phyloP scores from a whole-genome alignment of 2,113 vertebrate genomes.

The Alces alces region DNA sequence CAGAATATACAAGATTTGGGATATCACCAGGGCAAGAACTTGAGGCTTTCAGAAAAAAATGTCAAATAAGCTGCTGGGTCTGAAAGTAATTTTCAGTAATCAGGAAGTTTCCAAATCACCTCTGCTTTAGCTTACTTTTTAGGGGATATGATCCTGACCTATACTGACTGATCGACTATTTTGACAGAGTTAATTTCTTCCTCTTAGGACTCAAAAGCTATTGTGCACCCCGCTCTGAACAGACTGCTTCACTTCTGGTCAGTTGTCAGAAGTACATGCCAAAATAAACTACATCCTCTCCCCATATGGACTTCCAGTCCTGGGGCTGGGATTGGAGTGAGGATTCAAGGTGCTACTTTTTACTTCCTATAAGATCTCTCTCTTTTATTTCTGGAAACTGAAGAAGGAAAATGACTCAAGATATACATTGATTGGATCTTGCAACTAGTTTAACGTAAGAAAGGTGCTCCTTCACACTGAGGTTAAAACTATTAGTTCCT shows the following conservation, averaged over 20 bases:
- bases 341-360: neutral
- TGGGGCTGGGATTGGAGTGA: too few relatives aligned
- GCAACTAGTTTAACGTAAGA: neutral
- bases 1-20: neutral
- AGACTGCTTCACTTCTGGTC: neutral
- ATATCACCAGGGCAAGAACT: neutral
- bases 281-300: neutral
- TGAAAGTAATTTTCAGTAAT: constrained; percentile 30
- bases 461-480: neutral
- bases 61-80: neutral
- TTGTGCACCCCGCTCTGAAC: neutral
- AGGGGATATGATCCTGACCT: neutral
- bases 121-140: neutral
- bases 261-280: neutral
- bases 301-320: neutral
- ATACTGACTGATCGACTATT: neutral
- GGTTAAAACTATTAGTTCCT: neutral
- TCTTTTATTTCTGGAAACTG: neutral
- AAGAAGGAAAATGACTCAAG: neutral
- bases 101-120: neutral
- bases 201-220: neutral
- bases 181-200: neutral
- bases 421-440: neutral
- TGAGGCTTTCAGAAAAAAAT: neutral
- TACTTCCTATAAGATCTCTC: neutral